phyloP scores from a whole-genome alignment of 1,140 invertebrate genomes.

The Lethocerus indicus region DNA sequence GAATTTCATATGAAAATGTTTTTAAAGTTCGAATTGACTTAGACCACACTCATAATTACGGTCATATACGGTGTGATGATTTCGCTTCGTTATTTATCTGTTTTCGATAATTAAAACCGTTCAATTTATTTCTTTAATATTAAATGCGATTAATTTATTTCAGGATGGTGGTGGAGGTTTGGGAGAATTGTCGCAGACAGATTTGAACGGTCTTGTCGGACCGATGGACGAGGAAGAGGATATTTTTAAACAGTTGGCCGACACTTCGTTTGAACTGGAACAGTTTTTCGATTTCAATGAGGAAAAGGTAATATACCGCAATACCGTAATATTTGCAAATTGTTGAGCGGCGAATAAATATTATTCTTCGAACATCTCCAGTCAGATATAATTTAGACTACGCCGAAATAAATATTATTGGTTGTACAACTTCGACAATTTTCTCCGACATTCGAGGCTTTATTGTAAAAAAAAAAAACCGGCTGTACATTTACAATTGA shows the following conservation, averaged over 20 bases:
- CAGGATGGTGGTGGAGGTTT: conserved; percentile 26
- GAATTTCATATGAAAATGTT: no score
- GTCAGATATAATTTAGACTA: no score
- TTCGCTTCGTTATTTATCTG: background rate
- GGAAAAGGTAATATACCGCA: conserved; percentile 22
- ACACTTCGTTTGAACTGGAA: conserved; percentile 39
- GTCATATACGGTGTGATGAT: background rate
- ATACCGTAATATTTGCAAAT: no score
- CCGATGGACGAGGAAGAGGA: conserved; percentile 42
- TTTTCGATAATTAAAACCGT: background rate
- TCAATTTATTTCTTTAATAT: background rate
- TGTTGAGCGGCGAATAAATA: no score
- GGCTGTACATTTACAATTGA: no score
- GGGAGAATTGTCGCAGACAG: conserved; percentile 45
- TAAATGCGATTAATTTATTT: conserved; percentile 14
- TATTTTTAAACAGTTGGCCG: conserved; percentile 48
- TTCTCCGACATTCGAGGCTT: no score
- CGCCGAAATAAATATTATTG: no score
- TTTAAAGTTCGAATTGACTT: no score
- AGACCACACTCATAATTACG: background rate
- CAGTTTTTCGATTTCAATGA: conserved; percentile 30
- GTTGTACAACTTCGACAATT: no score
- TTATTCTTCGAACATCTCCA: no score
- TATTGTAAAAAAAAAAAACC: no score
- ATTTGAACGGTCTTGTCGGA: conserved; percentile 36